Evolutionary conservation across 2,888 invertebrate genomes (phyloP).

Genomic region (Apodemia zela): DNA sequence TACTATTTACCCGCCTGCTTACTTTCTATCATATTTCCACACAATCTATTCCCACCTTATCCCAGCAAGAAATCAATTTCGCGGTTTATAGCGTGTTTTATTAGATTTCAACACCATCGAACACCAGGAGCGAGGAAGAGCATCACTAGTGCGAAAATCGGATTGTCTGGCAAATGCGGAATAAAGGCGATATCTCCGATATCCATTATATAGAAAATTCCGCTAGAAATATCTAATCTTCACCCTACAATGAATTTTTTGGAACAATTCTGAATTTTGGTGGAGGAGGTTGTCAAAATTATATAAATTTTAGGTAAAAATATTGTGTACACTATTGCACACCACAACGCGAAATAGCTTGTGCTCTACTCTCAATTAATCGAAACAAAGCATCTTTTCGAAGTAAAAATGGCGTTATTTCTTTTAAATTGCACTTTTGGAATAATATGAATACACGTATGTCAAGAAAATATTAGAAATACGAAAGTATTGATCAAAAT

Average conservation of each 20-base stretch:
- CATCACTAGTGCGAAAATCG: slow-evolving; percentile 42
- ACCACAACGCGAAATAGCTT: no score
- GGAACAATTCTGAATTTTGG: not conserved
- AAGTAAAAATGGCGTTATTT: no score
- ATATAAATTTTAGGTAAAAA: no score
- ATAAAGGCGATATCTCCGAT: slow-evolving; percentile 26
- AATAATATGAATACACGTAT: no score
- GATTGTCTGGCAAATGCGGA: slow-evolving; percentile 39
- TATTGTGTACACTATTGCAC: no score
- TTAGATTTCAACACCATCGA: slow-evolving; percentile 47
- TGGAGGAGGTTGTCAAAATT: no score
- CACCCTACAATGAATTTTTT: not conserved
- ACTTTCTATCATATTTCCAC: not conserved
- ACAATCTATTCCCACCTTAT: slow-evolving; percentile 28
- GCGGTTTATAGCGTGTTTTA: slow-evolving; percentile 41
- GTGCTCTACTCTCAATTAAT: no score
- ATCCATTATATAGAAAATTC: not conserved
- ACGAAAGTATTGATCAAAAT: no score
- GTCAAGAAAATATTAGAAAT: no score
- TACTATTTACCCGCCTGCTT: not conserved
- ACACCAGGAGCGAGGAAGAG: slow-evolving; percentile 40
- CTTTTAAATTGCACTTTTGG: no score
- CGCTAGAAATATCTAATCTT: not conserved
- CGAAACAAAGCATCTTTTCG: no score
- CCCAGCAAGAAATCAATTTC: slow-evolving; percentile 43